Conservation (phyloP, 2,113 vertebrate genomes). For the Agelaius tricolor region DNA sequence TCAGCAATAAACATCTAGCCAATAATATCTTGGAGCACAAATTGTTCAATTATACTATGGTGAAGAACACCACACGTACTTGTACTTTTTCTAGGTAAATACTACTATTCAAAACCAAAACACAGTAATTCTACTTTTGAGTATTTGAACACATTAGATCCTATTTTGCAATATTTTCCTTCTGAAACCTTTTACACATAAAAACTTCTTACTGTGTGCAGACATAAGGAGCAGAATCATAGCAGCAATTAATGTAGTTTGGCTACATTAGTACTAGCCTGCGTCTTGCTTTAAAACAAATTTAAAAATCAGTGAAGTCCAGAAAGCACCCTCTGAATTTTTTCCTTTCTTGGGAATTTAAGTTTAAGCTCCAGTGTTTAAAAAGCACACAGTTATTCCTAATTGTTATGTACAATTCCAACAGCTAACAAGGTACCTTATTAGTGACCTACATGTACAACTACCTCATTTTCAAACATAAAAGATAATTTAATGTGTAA, state of each 20-base stretch:
- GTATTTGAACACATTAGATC: neutral
- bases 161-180: neutral
- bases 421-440: neutral
- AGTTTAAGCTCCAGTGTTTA: neutral
- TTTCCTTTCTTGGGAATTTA: neutral
- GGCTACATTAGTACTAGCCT: neutral
- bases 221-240: neutral
- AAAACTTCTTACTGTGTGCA: neutral
- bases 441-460: neutral
- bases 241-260: neutral
- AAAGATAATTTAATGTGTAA: neutral
- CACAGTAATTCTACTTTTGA: neutral
- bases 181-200: neutral
- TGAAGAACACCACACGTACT: neutral
- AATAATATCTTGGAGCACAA: neutral
- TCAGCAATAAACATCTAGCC: neutral
- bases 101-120: neutral
- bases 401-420: neutral
- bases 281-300: neutral
- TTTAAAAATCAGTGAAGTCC: neutral
- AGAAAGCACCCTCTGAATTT: neutral
- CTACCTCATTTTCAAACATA: neutral
- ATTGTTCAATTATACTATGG: neutral
- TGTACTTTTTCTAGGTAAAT: neutral
- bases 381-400: neutral